Conservation (phyloP, 2,113 vertebrate genomes). For the Oophaga pumilio region DNA sequence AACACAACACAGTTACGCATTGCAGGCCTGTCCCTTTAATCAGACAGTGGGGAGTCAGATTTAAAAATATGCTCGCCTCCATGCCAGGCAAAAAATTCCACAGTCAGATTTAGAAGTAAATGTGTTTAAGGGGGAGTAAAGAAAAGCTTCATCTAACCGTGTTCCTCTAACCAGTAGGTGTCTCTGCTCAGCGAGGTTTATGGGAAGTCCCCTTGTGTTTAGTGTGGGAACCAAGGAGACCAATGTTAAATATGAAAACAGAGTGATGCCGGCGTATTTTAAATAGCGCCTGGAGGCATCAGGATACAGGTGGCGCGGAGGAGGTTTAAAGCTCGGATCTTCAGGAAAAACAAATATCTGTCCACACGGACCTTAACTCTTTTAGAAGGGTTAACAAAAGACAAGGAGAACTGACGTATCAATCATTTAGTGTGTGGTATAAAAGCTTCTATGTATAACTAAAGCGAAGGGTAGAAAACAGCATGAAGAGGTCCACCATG, state of each 20-base stretch:
- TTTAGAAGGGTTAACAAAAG: neutral
- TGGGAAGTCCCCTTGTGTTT: slow-evolving; percentile 52
- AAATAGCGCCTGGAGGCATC: slow-evolving; percentile 56
- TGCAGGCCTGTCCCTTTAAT: slow-evolving; percentile 18
- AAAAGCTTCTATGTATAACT: neutral
- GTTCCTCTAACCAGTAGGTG: slow-evolving; percentile 38
- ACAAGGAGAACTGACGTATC: neutral
- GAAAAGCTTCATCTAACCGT: neutral
- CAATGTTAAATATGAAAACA: slow-evolving; percentile 55
- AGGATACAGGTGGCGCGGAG: slow-evolving; percentile 53
- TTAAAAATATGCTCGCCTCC: slow-evolving; percentile 40
- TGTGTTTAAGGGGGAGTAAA: slow-evolving; percentile 20
- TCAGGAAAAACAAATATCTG: slow-evolving; percentile 34
- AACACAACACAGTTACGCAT: too few species aligned
- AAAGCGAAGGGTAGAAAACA: neutral
- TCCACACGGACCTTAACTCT: slow-evolving; percentile 19
- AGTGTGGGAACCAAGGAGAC: slow-evolving; percentile 55
- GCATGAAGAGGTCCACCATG: too few species aligned
- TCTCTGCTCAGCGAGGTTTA: slow-evolving; percentile 25
- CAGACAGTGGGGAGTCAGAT: slow-evolving; percentile 22
- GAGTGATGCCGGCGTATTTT: slow-evolving; percentile 50
- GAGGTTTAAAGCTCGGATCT: slow-evolving; percentile 40
- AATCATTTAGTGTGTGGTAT: neutral
- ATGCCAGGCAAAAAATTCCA: slow-evolving; percentile 47
- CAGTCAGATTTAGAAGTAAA: slow-evolving; percentile 49